Conservation (phyloP, 2,888 invertebrate genomes). For the Galerucella nymphaeae region DNA sequence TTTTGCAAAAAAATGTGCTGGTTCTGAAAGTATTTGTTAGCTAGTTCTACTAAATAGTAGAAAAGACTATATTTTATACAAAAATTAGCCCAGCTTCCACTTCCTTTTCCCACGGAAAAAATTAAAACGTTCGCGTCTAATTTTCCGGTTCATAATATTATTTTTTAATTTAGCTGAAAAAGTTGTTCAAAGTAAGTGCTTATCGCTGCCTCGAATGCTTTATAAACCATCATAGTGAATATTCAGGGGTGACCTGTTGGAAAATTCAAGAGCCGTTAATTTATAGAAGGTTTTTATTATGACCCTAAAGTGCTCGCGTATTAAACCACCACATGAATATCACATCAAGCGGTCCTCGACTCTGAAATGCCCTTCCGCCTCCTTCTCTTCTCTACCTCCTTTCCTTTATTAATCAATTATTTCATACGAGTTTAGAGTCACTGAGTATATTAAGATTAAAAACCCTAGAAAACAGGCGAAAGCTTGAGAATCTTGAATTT, state of each 20-base stretch:
- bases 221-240: constrained; percentile 31
- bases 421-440: constrained; percentile 18
- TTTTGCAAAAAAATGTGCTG: too few relatives aligned
- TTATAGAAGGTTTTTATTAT: constrained; percentile 44
- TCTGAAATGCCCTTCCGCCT: constrained; percentile 31
- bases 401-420: constrained; percentile 34
- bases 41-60: too few relatives aligned
- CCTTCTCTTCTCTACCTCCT: constrained; percentile 8
- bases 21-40: too few relatives aligned
- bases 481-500: neutral
- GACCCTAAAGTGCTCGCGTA: constrained; percentile 44
- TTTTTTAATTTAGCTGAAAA: constrained; percentile 26
- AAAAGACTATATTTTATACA: neutral
- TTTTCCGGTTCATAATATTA: constrained; percentile 22
- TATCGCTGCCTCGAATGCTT: constrained; percentile 28
- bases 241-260: constrained; percentile 38
- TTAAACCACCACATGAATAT: constrained; percentile 44
- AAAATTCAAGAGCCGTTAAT: constrained; percentile 44
- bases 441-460: neutral
- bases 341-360: constrained; percentile 40
- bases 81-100: neutral
- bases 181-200: constrained; percentile 30
- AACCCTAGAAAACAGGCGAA: neutral
- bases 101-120: neutral
- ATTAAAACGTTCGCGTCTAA: constrained; percentile 13